A percentile compares a stretch with the other conserved stretches of the same genome.
These are phyloP conservation scores for Pristionchus maxplancki DNA, from an alignment of 2,888 invertebrate genomes.

Conservation along the genomic window DNA sequence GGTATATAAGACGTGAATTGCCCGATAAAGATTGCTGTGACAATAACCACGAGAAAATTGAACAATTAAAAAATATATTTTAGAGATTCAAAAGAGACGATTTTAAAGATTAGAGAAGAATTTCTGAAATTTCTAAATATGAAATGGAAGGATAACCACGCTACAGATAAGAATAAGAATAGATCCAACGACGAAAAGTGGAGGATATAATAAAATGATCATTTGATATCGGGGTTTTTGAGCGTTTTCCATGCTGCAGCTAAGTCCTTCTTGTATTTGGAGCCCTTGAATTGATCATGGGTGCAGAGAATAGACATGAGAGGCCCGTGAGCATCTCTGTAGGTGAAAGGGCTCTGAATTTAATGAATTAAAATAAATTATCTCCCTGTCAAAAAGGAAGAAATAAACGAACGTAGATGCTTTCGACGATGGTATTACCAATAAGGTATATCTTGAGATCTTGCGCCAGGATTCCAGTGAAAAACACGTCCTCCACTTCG, in stretches of 20 bases:
- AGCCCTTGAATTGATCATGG: neutral
- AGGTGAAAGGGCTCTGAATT: neutral
- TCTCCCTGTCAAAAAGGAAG: no score
- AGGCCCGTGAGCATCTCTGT: neutral
- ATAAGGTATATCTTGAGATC: neutral
- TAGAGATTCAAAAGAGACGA: no score
- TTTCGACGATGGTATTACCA: neutral
- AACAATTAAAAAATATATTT: no score
- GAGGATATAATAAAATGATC: neutral
- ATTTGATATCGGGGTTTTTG: neutral
- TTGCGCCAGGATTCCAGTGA: neutral
- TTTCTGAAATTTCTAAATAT: no score
- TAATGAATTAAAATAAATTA: neutral
- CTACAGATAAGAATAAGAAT: no score
- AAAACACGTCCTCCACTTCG: conserved; percentile 21
- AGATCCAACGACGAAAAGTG: no score
- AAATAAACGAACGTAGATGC: neutral
- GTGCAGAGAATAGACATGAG: neutral
- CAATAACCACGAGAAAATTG: no score
- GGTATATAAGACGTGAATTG: no score
- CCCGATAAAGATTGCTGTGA: no score
- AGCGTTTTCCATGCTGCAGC: neutral
- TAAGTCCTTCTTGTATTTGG: neutral
- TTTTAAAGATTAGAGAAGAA: no score
- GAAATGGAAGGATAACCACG: no score